These are phyloP conservation scores for Forbesichthys agassizii DNA, from an alignment of 2,113 vertebrate genomes.

Conservation along the genomic window DNA sequence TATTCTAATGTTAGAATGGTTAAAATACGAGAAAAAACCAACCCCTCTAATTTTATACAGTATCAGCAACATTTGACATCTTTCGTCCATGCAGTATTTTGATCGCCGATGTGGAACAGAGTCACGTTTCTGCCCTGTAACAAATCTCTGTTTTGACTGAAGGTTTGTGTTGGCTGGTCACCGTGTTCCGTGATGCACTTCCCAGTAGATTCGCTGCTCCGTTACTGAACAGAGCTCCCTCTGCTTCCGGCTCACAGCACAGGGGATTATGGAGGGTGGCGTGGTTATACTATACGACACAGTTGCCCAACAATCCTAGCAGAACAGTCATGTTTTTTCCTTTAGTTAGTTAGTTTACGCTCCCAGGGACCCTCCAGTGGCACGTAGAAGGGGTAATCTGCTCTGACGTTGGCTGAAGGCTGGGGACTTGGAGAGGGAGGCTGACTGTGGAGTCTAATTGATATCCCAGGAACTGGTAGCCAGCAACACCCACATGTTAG, in stretches of 20 bases:
- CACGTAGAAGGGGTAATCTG: constrained; percentile 76
- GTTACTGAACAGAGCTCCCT: constrained; percentile 63
- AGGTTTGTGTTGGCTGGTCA: constrained; percentile 50
- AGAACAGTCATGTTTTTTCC: constrained; percentile 94
- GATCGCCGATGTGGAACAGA: neutral
- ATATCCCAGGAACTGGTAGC: constrained; percentile 93
- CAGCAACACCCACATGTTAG: constrained; percentile 89
- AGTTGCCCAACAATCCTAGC: constrained; percentile 85
- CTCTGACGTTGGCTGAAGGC: constrained; percentile 58
- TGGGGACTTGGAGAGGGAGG: constrained; percentile 51
- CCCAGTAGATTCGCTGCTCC: constrained; percentile 66
- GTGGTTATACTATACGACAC: constrained; percentile 74
- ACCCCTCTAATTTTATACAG: neutral
- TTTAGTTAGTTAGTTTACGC: constrained; percentile 79
- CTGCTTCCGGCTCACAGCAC: constrained; percentile 63
- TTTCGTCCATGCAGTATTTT: constrained; percentile 23
- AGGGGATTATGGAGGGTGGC: constrained; percentile 75
- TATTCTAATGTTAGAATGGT: neutral
- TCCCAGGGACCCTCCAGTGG: constrained; percentile 79
- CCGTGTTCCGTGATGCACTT: constrained; percentile 55
- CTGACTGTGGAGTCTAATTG: constrained; percentile 86
- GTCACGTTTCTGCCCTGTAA: neutral
- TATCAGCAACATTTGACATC: constrained; percentile 6
- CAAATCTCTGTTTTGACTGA: constrained; percentile 36
- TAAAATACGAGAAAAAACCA: neutral